Base-by-base conservation (phyloP, 92 coral and sea anemone genomes). In the Phymanthus crucifer region DNA sequence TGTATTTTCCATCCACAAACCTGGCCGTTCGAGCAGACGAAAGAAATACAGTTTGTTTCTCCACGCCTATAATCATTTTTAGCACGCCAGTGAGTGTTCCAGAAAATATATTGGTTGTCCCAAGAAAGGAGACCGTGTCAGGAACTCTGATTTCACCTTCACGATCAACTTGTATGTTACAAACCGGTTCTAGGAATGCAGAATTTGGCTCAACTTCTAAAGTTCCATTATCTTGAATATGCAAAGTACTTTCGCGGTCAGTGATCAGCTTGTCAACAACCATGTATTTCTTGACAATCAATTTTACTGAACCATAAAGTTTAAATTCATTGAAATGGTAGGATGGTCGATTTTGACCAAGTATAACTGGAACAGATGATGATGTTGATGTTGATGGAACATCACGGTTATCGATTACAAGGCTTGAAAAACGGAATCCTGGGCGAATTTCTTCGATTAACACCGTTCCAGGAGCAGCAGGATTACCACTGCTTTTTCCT, bases 401-500 rank as follows among this genome's bases (percentile, higher is more conserved):
- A 35, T 87, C 97, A 33, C 89, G 87, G 80, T 93, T 95, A 50
- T 93, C 94, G 29, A 95, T 66, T 11, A 70, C 50, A 48, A 95
- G 90, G n/a, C 89, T 85, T 71, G 85, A 90, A 16, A 81, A 80
- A 52, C 91, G 80, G 12, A 95, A 70, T 24, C 94, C 99, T 3
- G 94, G 83, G 26, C 89, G 81, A 32, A 84, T 86, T 71, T 90
- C 92, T 54, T 86, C 95, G 35, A 89, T 86, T 73, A 87, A 93
- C 11, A 95, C 90, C n/a, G 99, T 95, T 54, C 99, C 99, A 11
- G 99, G 95, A 17, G 99, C 93, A 14, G 93, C 99, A 54, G 43
- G 43, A 38, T 38, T 93, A 86, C 40, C 82, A 66, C 8, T 70
- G 38, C 29, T 74, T 73, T 14, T 82, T 11, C 99, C 99, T 23